Evolutionary conservation across 92 coral and sea anemone species (phyloP).

Genomic region (Porites rus): DNA sequence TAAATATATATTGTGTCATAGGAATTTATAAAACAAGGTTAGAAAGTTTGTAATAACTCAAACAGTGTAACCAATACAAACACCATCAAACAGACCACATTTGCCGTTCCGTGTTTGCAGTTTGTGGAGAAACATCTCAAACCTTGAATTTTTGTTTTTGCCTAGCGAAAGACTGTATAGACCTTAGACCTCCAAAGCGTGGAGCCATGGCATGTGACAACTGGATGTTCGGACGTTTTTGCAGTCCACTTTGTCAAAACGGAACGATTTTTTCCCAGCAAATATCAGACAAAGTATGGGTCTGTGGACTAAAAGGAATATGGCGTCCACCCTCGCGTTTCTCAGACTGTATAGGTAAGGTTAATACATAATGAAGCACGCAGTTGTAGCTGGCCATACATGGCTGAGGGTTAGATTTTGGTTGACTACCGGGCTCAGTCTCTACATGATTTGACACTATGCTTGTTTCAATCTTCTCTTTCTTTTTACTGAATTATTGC

Average conservation of each 20-base stretch:
- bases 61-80: too few species aligned
- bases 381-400: too few species aligned
- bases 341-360: slow-evolving; percentile 40
- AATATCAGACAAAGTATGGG: neutral
- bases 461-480: too few species aligned
- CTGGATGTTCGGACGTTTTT: slow-evolving; percentile 34
- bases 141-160: neutral
- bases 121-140: too few species aligned
- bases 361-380: neutral
- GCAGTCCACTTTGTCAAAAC: slow-evolving; percentile 26
- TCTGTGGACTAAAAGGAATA: slow-evolving; percentile 1
- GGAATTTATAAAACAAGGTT: too few species aligned
- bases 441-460: too few species aligned
- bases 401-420: too few species aligned
- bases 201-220: slow-evolving; percentile 58
- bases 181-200: slow-evolving; percentile 18
- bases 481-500: too few species aligned
- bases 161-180: slow-evolving; percentile 11
- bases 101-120: fast-evolving
- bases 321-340: slow-evolving; percentile 11
- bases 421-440: too few species aligned
- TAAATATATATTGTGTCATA: too few species aligned
- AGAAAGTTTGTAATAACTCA: too few species aligned
- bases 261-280: slow-evolving; percentile 9
- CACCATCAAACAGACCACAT: too few species aligned